Conservation (phyloP, 2,797 vertebrate genomes). For the Catharus ustulatus region DNA sequence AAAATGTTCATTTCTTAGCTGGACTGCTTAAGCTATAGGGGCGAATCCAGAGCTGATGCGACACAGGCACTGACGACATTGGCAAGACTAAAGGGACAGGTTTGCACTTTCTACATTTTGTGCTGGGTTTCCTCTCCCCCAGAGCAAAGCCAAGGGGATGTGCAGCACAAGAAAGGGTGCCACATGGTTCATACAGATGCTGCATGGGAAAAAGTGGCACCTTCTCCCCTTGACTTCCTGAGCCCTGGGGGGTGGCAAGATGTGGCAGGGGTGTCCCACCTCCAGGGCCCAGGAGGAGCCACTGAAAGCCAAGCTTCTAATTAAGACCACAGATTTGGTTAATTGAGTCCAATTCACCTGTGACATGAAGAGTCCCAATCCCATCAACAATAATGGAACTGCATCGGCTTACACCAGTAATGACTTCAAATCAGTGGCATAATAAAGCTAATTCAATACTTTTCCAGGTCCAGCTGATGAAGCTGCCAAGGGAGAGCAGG, state of each 20-base stretch:
- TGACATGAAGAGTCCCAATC: constrained; percentile 61
- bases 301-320: constrained; percentile 40
- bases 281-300: not conserved
- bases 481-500: not conserved
- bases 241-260: accelerated
- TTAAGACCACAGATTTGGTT: constrained; percentile 37
- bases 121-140: not conserved
- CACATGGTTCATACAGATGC: accelerated
- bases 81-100: not conserved
- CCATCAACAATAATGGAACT: constrained; percentile 69
- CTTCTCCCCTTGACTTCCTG: accelerated
- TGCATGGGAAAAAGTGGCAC: not conserved
- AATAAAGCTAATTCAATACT: constrained; percentile 57
- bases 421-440: constrained; percentile 50
- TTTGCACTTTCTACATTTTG: accelerated
- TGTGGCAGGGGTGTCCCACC: not conserved
- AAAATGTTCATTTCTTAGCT: not conserved
- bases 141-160: not conserved
- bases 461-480: constrained; percentile 35
- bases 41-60: accelerated
- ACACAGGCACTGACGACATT: accelerated
- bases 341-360: constrained; percentile 69
- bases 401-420: constrained; percentile 66
- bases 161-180: not conserved
- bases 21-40: accelerated